Evolutionary conservation across 2,113 vertebrate genomes (phyloP).

Genomic region (Rhodinocichla rosea): DNA sequence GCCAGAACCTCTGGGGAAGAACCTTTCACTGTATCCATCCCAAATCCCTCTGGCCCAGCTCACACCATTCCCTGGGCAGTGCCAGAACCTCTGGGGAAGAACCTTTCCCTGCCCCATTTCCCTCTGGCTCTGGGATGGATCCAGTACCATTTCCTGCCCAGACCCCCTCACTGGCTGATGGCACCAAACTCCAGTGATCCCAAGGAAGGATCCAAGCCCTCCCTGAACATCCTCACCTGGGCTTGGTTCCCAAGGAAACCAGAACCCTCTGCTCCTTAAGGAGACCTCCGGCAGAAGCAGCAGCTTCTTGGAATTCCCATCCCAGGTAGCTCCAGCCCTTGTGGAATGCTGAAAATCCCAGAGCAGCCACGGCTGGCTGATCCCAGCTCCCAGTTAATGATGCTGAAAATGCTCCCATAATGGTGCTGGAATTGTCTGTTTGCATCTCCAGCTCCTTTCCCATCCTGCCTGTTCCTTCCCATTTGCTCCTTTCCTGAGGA

Average conservation of each 20-base stretch:
- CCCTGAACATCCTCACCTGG: accelerated
- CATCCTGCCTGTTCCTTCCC: background rate
- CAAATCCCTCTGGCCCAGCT: too few relatives aligned
- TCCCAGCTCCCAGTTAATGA: background rate
- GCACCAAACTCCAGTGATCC: background rate
- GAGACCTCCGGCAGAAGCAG: background rate
- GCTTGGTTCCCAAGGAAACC: background rate
- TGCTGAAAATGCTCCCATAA: background rate
- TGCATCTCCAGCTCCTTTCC: background rate
- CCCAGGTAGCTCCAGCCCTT: background rate
- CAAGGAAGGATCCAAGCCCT: background rate
- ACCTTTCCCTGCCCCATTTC: background rate
- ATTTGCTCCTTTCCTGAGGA: background rate
- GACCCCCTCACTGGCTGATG: background rate
- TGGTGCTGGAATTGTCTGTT: background rate
- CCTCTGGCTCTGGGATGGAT: background rate
- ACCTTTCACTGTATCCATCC: background rate
- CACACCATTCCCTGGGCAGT: background rate
- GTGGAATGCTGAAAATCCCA: background rate
- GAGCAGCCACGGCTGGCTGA: background rate
- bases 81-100: background rate
- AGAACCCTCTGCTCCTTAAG: background rate
- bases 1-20: background rate
- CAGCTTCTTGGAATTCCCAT: background rate
- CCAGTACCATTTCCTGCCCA: background rate